phyloP scores from a whole-genome alignment of 1,140 invertebrate genomes.

The Ganaspis sp. region DNA sequence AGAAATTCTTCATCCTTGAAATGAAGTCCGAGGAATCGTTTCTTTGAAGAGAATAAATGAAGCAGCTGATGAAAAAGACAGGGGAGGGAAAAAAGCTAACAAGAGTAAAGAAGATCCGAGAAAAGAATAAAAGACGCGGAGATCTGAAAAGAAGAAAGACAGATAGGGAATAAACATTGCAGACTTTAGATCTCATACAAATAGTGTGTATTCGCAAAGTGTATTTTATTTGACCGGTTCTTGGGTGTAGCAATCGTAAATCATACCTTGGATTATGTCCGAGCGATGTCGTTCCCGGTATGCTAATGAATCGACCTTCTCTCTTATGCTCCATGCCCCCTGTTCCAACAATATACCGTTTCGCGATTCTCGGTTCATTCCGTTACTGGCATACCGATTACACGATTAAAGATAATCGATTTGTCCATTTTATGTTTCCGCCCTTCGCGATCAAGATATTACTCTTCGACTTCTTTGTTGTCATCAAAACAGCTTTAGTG shows the following conservation, averaged over 20 bases:
- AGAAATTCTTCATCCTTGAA: neutral
- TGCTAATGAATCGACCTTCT: constrained; percentile 13
- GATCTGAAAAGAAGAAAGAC: constrained; percentile 20
- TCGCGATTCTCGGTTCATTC: neutral
- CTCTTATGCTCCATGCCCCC: neutral
- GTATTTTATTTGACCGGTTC: constrained; percentile 15
- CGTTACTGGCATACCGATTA: constrained; percentile 18
- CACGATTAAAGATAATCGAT: constrained; percentile 28
- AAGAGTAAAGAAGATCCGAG: neutral
- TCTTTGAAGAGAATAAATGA: neutral
- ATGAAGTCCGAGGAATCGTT: neutral
- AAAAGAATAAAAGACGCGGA: neutral
- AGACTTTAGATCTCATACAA: constrained; percentile 9
- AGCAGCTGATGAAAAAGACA: neutral
- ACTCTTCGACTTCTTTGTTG: neutral
- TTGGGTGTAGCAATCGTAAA: constrained; percentile 13
- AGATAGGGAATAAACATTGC: constrained; percentile 4
- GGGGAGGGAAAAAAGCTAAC: neutral
- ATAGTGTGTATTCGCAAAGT: neutral
- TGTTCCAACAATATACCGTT: neutral
- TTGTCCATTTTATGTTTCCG: constrained; percentile 19
- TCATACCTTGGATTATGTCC: constrained; percentile 22
- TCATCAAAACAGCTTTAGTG: constrained; percentile 22
- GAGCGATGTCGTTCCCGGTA: constrained; percentile 10
- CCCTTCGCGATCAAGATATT: neutral